Evolutionary conservation across 2,797 vertebrate genomes (phyloP).

Genomic region (Eurystomus glaucurus): DNA sequence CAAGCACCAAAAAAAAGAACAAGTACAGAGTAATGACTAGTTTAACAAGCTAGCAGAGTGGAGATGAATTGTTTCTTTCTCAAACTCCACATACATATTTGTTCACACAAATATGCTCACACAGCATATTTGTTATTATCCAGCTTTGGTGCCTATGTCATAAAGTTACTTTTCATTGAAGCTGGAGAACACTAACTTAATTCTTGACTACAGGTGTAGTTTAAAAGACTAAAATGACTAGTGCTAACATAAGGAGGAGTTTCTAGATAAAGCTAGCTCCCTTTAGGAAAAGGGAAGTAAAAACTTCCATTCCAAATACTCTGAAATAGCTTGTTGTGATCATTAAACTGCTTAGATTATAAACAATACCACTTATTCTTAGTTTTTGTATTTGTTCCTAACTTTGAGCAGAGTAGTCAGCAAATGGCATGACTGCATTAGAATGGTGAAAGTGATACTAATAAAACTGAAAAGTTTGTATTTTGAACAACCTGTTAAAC

Average conservation of each 20-base stretch:
- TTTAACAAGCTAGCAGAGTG: neutral
- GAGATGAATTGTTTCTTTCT: neutral
- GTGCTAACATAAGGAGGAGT: neutral
- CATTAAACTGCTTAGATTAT: neutral
- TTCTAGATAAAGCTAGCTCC: neutral
- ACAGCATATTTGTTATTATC: neutral
- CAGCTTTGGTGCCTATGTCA: rapidly evolving
- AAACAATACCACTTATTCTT: neutral
- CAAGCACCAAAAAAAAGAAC: neutral
- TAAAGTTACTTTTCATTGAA: neutral
- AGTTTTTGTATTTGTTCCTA: neutral
- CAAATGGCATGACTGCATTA: neutral
- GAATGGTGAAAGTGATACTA: neutral
- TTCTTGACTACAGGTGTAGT: neutral
- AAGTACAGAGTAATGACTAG: neutral
- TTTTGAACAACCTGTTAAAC: neutral
- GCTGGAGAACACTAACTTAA: neutral
- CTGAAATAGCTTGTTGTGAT: neutral
- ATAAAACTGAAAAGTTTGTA: neutral
- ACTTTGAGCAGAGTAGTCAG: neutral
- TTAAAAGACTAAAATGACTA: neutral
- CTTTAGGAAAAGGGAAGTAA: slow-evolving; percentile 2
- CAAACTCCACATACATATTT: neutral
- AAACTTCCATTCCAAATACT: neutral
- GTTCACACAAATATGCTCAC: too few species aligned